phyloP scores from a whole-genome alignment of 1,140 invertebrate genomes.

The Eueides isabella region DNA sequence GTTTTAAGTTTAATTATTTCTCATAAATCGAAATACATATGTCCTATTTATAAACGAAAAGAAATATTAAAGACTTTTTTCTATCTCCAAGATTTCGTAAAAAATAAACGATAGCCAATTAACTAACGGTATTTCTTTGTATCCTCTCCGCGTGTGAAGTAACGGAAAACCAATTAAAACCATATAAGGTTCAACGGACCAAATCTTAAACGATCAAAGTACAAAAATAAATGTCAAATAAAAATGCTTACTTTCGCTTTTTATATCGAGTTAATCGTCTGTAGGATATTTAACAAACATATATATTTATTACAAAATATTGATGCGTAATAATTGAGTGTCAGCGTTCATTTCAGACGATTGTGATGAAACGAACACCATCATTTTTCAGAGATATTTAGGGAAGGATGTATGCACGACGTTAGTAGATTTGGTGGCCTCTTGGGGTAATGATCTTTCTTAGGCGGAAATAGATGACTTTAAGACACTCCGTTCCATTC shows the following conservation, averaged over 20 bases:
- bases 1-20: too few species aligned
- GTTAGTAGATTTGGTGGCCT: too few species aligned
- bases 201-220: not conserved
- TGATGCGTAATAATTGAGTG: conserved; percentile 4
- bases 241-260: not conserved
- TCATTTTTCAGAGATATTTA: too few species aligned
- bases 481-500: too few species aligned
- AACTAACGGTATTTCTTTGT: not conserved
- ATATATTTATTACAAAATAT: not conserved
- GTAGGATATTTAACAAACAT: not conserved
- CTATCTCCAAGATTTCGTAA: not conserved
- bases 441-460: too few species aligned
- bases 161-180: conserved; percentile 7
- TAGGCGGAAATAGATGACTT: too few species aligned
- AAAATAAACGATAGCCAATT: conserved; percentile 1
- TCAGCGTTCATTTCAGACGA: not conserved
- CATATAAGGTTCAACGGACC: not conserved
- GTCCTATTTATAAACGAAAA: not conserved
- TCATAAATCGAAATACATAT: not conserved
- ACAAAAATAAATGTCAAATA: not conserved
- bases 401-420: too few species aligned
- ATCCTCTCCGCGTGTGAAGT: not conserved
- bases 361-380: too few species aligned
- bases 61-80: not conserved
- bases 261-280: not conserved